phyloP scores from a whole-genome alignment of 2,113 vertebrate species.

The Morone chrysops region DNA sequence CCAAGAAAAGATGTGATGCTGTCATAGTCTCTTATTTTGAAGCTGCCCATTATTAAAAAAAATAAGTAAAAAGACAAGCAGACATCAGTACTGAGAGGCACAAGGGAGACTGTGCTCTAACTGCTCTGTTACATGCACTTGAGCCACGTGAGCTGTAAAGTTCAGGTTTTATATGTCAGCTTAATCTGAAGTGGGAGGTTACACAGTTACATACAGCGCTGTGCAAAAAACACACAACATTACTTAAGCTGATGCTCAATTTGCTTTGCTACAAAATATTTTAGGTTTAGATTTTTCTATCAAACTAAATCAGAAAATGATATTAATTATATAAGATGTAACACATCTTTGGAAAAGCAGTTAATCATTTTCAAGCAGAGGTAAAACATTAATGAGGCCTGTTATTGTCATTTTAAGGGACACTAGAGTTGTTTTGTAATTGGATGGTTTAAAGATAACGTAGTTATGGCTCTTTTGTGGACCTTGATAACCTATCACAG shows the following conservation, averaged over 20 bases:
- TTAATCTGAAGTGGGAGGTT: too few species aligned
- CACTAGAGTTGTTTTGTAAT: too few species aligned
- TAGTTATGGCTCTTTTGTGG: not conserved
- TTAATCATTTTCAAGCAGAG: slow-evolving; percentile 25
- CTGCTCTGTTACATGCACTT: not conserved
- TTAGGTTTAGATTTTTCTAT: not conserved
- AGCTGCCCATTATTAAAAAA: not conserved
- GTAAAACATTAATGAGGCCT: slow-evolving; percentile 7
- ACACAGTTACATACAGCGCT: not conserved
- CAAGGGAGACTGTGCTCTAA: not conserved
- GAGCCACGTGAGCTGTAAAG: not conserved
- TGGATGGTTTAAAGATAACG: not conserved
- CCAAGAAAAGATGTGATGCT: slow-evolving; percentile 81
- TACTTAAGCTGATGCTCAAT: too few species aligned
- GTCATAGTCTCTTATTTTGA: slow-evolving; percentile 83
- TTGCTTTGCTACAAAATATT: too few species aligned
- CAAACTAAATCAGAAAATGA: too few species aligned
- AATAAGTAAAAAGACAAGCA: not conserved
- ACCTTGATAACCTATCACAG: not conserved
- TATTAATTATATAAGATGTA: too few species aligned
- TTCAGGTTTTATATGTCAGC: too few species aligned
- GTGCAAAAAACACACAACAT: too few species aligned
- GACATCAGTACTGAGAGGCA: fast-evolving
- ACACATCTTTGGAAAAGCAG: not conserved
- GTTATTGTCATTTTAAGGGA: not conserved